phyloP scores from a whole-genome alignment of 2,113 vertebrate species.

The Aptenodytes patagonicus region DNA sequence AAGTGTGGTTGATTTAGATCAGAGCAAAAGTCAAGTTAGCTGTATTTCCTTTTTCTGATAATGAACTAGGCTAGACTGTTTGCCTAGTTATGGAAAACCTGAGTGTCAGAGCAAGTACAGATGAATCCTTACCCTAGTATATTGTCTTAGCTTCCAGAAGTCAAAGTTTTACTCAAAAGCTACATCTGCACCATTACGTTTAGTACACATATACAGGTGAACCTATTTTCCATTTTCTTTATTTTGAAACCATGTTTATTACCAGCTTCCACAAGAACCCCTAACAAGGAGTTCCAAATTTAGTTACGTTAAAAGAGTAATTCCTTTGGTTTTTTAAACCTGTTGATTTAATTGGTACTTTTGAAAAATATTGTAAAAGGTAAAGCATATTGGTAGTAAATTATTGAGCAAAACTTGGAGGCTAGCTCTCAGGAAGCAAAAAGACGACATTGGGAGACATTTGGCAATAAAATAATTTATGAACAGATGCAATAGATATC shows the following conservation, averaged over 20 bases:
- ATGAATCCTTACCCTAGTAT: background rate
- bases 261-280: background rate
- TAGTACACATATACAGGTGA: background rate
- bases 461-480: background rate
- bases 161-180: background rate
- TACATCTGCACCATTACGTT: background rate
- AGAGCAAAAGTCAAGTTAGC: background rate
- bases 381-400: background rate
- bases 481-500: background rate
- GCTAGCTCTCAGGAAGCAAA: background rate
- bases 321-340: background rate
- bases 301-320: background rate
- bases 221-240: background rate
- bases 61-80: background rate
- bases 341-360: background rate
- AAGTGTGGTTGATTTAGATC: background rate
- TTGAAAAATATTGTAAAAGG: background rate
- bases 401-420: background rate
- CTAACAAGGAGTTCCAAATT: background rate
- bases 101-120: background rate
- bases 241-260: background rate
- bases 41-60: background rate
- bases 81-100: background rate
- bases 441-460: fast-evolving
- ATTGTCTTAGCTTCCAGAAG: background rate